These are phyloP conservation scores for Aptenodytes forsteri DNA, from an alignment of 2,113 vertebrate genomes.

Conservation along the genomic window DNA sequence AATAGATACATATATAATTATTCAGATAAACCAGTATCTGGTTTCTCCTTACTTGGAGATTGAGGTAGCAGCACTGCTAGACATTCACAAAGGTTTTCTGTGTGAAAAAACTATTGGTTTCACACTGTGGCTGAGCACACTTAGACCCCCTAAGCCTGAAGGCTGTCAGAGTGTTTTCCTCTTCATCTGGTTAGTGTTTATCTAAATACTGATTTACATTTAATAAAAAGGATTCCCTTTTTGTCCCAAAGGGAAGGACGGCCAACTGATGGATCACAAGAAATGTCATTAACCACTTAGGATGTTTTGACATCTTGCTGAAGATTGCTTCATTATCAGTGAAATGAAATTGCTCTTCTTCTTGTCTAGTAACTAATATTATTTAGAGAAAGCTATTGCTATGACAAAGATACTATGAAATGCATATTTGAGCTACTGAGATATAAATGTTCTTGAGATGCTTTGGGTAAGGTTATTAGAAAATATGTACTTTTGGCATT, in stretches of 20 bases:
- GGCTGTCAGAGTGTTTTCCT: background rate
- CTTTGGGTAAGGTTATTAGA: background rate
- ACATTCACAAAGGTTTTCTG: background rate
- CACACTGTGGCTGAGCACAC: background rate
- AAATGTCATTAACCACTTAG: constrained; percentile 5
- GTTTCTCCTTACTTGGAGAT: background rate
- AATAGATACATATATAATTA: background rate
- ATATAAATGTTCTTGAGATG: background rate
- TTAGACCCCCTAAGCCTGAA: background rate
- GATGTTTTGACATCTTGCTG: background rate
- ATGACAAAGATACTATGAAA: background rate
- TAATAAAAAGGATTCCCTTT: constrained; percentile 7
- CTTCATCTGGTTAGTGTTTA: constrained; percentile 9
- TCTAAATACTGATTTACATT: constrained; percentile 2
- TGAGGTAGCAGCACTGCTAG: background rate
- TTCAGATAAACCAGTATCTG: background rate
- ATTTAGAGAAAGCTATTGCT: background rate
- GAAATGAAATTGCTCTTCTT: background rate
- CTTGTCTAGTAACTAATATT: background rate
- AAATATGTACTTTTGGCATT: background rate
- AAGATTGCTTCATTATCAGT: constrained; percentile 21
- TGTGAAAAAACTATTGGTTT: background rate
- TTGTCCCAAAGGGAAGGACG: background rate
- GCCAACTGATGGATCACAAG: background rate
- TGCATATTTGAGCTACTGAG: background rate